A percentile compares a stretch with the other conserved stretches of the same genome.
Conservation (phyloP, 2,113 vertebrate species). For the Tragelaphus buxtoni region DNA sequence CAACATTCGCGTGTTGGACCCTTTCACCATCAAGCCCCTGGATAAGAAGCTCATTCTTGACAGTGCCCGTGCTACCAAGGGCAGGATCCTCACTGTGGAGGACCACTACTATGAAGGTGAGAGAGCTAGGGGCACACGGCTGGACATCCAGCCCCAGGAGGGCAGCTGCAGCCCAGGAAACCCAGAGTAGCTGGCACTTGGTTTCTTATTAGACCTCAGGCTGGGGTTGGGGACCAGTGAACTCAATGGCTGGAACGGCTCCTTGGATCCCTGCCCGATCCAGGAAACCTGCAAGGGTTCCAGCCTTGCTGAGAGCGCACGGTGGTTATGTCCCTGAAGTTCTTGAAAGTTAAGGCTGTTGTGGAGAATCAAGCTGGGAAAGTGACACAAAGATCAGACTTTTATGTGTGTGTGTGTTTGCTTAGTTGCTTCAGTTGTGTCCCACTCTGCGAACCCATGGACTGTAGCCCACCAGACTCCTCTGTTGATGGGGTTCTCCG, state of each 20-base stretch:
- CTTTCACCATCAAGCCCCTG: conserved; percentile 95
- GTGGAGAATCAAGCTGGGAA: not conserved
- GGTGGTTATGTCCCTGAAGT: not conserved
- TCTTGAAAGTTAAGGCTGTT: not conserved
- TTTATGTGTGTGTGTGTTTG: not conserved
- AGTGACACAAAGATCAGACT: not conserved
- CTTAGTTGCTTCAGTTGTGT: not conserved
- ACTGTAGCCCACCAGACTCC: not conserved
- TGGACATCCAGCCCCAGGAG: not conserved
- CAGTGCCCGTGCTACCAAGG: conserved; percentile 89
- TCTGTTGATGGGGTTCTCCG: not conserved
- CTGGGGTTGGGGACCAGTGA: not conserved
- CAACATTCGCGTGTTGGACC: conserved; percentile 89
- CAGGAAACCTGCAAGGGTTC: not conserved
- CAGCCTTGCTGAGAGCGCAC: not conserved
- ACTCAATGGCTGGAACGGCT: not conserved
- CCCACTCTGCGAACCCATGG: not conserved
- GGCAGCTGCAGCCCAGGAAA: not conserved
- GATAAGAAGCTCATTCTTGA: conserved; percentile 92
- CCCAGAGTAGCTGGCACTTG: not conserved
- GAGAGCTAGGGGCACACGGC: accelerated
- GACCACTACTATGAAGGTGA: conserved; percentile 96
- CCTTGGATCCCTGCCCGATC: not conserved
- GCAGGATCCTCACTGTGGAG: conserved; percentile 93
- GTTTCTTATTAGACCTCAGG: not conserved